A percentile compares a stretch with the other conserved stretches of the same genome.
phyloP scores from a whole-genome alignment of 2,113 vertebrate species.

The Oreochromis spilurus region DNA sequence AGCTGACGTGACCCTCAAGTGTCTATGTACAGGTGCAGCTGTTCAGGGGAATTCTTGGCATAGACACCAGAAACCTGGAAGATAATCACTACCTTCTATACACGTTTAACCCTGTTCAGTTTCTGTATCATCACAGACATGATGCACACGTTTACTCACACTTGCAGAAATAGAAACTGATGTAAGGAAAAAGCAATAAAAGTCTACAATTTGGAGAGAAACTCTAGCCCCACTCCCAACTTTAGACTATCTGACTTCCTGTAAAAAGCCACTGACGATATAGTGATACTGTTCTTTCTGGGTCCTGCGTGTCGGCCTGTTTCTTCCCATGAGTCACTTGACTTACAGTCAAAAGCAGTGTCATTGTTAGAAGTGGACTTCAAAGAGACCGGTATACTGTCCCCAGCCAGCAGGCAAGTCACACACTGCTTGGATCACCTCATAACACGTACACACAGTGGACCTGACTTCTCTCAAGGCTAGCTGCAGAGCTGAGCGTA shows the following conservation, averaged over 20 bases:
- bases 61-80: background rate
- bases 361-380: conserved; percentile 35
- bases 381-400: conserved; percentile 24
- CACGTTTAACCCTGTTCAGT: conserved; percentile 17
- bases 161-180: background rate
- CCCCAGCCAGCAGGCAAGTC: conserved; percentile 25
- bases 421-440: conserved; percentile 46
- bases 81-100: conserved; percentile 7
- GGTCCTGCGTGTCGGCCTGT: background rate
- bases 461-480: conserved; percentile 52
- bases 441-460: conserved; percentile 42
- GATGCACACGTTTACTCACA: background rate
- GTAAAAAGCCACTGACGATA: background rate
- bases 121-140: background rate
- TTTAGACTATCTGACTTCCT: background rate
- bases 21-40: conserved; percentile 32
- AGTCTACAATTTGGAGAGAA: conserved; percentile 16
- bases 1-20: conserved; percentile 3
- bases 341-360: conserved; percentile 27
- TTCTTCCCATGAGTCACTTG: conserved; percentile 34
- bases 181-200: background rate
- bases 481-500: conserved; percentile 37
- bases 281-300: conserved; percentile 4
- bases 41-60: conserved; percentile 36
- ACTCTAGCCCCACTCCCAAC: background rate